Conservation (phyloP, 1,140 invertebrate species). For the Campoletis sonorensis region DNA sequence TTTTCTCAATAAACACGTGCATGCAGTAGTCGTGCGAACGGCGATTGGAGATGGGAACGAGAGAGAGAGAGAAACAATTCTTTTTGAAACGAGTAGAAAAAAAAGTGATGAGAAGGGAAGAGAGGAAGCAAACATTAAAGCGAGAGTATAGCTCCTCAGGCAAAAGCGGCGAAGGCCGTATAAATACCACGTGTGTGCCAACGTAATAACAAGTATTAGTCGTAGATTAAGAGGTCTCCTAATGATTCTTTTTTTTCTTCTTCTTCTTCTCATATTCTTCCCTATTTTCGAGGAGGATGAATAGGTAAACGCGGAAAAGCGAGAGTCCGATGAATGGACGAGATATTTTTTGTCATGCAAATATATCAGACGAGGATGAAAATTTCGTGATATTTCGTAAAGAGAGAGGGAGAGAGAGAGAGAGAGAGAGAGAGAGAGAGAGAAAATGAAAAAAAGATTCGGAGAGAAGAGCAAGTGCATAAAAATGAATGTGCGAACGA, state of each 20-base stretch:
- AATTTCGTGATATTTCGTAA: too few relatives aligned
- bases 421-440: background rate
- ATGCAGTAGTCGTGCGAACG: background rate
- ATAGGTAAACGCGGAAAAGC: too few relatives aligned
- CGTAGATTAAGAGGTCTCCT: conserved; percentile 11
- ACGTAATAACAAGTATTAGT: background rate
- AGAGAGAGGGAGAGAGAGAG: background rate
- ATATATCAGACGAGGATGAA: too few relatives aligned
- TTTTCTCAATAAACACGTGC: background rate
- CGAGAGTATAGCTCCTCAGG: conserved; percentile 1
- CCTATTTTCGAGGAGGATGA: background rate
- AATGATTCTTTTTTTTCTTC: background rate
- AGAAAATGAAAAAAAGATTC: background rate
- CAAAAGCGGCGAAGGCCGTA: conserved; percentile 12
- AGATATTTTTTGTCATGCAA: too few relatives aligned
- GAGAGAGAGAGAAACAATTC: conserved; percentile 21
- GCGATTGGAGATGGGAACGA: conserved; percentile 14
- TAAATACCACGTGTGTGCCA: conserved; percentile 18
- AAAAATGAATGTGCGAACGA: background rate
- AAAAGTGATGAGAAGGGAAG: background rate
- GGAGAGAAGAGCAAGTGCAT: background rate
- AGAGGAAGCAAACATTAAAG: conserved; percentile 37
- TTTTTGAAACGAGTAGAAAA: conserved; percentile 16
- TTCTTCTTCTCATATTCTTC: background rate
- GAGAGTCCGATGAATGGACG: too few relatives aligned